Evolutionary conservation across 1,140 invertebrate genomes (phyloP).

Genomic region (Dendroctonus ponderosae): DNA sequence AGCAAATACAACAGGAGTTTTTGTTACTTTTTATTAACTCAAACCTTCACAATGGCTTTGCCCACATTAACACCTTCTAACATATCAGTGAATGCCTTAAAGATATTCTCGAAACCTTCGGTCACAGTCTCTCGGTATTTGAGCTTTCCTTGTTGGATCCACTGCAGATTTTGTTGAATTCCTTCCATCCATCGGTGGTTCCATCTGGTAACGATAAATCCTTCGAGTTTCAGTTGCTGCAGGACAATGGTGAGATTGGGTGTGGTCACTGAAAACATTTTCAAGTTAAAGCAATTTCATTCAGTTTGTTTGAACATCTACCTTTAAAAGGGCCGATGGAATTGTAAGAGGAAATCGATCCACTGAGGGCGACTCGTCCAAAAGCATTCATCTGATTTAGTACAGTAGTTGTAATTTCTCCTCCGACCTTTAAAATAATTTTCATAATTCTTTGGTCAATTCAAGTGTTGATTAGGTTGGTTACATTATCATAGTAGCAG

Average conservation of each 20-base stretch:
- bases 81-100: too few relatives aligned
- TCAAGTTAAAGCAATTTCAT: not conserved
- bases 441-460: slow-evolving; percentile 7
- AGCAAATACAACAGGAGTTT: too few relatives aligned
- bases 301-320: not conserved
- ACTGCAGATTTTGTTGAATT: too few relatives aligned
- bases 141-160: too few relatives aligned
- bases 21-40: too few relatives aligned
- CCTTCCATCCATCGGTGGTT: slow-evolving; percentile 57
- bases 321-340: slow-evolving; percentile 7
- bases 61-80: too few relatives aligned
- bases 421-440: slow-evolving; percentile 50
- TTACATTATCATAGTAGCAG: slow-evolving; percentile 74
- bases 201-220: slow-evolving; percentile 63
- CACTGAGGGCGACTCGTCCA: slow-evolving; percentile 65
- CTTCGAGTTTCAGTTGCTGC: slow-evolving; percentile 62
- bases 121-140: too few relatives aligned
- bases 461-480: slow-evolving; percentile 38
- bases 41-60: too few relatives aligned
- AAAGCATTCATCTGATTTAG: slow-evolving; percentile 63
- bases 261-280: slow-evolving; percentile 44
- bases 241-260: slow-evolving; percentile 36
- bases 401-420: slow-evolving; percentile 62
- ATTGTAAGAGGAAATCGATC: slow-evolving; percentile 64
- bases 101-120: too few relatives aligned